A percentile compares a stretch with the other conserved stretches of the same genome.
These are phyloP conservation scores for Polydrusus tereticollis DNA, from an alignment of 2,888 invertebrate genomes.

Conservation along the genomic window DNA sequence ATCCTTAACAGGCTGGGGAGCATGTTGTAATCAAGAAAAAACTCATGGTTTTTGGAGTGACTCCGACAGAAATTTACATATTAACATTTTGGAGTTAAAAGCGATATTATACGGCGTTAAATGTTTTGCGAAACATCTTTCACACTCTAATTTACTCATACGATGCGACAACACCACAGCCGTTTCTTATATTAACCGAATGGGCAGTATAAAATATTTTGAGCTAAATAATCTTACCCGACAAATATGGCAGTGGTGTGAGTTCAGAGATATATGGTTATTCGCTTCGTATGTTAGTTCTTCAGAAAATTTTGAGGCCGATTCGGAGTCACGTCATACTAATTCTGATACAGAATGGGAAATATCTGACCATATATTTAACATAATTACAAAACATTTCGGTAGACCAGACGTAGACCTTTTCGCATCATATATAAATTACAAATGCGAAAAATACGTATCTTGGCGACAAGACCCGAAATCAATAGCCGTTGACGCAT, in stretches of 20 bases:
- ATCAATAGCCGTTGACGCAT: conserved; percentile 53
- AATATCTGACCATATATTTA: conserved; percentile 25
- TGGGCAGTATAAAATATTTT: conserved; percentile 49
- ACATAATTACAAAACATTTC: conserved; percentile 2
- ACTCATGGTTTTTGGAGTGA: too few species aligned
- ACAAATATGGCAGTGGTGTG: conserved; percentile 53
- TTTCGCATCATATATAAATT: conserved; percentile 53
- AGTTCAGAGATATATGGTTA: conserved; percentile 50
- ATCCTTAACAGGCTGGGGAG: background rate
- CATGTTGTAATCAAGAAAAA: background rate
- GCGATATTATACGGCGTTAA: too few species aligned
- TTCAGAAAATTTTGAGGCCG: too few species aligned
- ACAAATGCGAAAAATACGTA: conserved; percentile 52
- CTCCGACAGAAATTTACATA: too few species aligned
- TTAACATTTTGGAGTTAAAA: too few species aligned
- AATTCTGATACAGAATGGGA: conserved; percentile 50
- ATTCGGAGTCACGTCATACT: too few species aligned
- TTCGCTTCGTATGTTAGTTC: conserved; percentile 50
- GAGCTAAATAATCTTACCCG: conserved; percentile 48
- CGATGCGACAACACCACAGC: conserved; percentile 53
- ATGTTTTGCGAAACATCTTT: background rate
- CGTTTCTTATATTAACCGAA: conserved; percentile 52
- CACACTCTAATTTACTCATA: conserved; percentile 48
- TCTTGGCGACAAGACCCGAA: conserved; percentile 55
- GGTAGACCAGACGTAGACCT: conserved; percentile 51